These are phyloP conservation scores for Pardalotus punctatus DNA, from an alignment of 2,113 vertebrate species.

Conservation along the genomic window DNA sequence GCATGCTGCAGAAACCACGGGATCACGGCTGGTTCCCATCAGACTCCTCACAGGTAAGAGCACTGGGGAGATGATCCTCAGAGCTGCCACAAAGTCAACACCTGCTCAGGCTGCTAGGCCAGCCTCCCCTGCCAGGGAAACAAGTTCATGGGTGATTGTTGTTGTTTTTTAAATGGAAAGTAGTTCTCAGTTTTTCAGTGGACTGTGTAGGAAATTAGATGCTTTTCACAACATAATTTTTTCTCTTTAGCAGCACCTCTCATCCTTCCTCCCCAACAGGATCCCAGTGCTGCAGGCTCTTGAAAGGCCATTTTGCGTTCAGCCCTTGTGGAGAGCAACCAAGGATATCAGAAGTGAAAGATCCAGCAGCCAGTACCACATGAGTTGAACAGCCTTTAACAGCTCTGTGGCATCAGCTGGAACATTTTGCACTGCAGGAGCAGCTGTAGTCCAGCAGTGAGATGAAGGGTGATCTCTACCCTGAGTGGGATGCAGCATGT, in stretches of 20 bases:
- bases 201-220: background rate
- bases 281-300: background rate
- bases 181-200: background rate
- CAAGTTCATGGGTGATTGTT: background rate
- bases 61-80: background rate
- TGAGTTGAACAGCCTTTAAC: background rate
- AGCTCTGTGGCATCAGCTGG: background rate
- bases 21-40: background rate
- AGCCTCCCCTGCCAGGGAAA: background rate
- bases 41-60: background rate
- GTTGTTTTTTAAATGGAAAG: background rate
- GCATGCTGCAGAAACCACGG: rapidly evolving
- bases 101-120: background rate
- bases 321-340: background rate
- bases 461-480: background rate
- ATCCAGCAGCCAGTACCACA: background rate
- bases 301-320: background rate
- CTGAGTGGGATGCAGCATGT: background rate
- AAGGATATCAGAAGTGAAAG: background rate
- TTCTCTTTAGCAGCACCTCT: background rate
- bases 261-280: background rate
- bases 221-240: background rate
- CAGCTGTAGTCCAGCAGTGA: background rate
- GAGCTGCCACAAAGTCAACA: background rate
- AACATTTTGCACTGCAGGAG: background rate